Evolutionary conservation across 2,888 invertebrate species (phyloP), one percentile per base, ranked within the genome.

Genomic region (Parascotia fuliginaria): DNA sequence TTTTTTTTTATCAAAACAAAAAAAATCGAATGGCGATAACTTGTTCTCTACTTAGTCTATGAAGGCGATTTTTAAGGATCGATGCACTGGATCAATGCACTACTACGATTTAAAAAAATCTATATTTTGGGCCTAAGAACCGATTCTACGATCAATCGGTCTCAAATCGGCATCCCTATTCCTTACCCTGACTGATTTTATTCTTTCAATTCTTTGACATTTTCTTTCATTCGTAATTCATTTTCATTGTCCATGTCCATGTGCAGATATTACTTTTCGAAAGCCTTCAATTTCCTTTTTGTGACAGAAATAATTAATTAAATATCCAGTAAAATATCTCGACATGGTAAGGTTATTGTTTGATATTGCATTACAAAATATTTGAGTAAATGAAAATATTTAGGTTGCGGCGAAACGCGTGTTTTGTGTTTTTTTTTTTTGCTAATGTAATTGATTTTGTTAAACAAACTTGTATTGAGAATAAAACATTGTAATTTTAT

Each of bases 371-470:
- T 14, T 5, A 29, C 3, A 3, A 9, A 31, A 11, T 33, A 42
- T 36, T 13, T 1, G 13, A 9, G 12, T 34, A 36, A 1, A 33
- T 9, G 2, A 9, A 27, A 52, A 56, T 56, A 45, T 27, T 48
- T 48, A 65, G 57, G 57, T 65, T 63, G 59, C 55, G 54, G 67
- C 44, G 42, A 42, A 40, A 46, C 44, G 55, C 55, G 50, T 49
- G 54, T 56, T 46, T 32, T 42, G 24, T 43, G 19, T 33, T 55
- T 48, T 32, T n/a, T n/a, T 33, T 55, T 48, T 55, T 50, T 53
- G 22, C 32, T 9, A 46, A 42, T 49, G 7, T 33, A 40, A 19
- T 47, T 37, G 16, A 12, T 36, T 14, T 19, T 42, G 9, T 29
- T 19, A 12, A 42, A 19, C 31, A 46, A 19, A 29, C 9, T 5